Evolutionary conservation across 1,140 invertebrate species (phyloP), one percentile per base, ranked within the genome.

Genomic region (Papilio xuthus): DNA sequence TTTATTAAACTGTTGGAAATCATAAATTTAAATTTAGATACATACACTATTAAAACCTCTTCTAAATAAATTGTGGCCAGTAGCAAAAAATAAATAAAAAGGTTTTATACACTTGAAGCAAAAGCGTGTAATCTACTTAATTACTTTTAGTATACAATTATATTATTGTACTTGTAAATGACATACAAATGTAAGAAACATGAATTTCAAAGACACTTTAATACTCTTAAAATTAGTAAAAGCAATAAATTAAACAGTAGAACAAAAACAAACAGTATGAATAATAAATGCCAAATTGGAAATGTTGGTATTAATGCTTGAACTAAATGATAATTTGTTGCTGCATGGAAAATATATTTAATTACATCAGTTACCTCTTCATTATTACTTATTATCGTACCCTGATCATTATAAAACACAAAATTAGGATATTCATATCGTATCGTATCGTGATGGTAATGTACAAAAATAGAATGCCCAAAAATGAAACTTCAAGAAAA

Each of bases 381-480:
- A 83, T 86, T 84, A 88, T 85, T 83, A 88, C 84, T 85, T 85
- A 84, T 82, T 76, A 86, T 82, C 84, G 82, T 84, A 85, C 83
- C 88, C 80, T 85, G 85, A 77, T 86, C 87, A 88, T 91, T 87
- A 85, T 83, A 88, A 87, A 89, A 89, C 82, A 92, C 88, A 90
- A 92, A 89, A 88, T 92, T 92, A 88, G 89, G 88, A 92, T 93
- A 90, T 89, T 90, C 89, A 86, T 87, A 92, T 88, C 88, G 83
- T 88, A 91, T 89, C 85, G 86, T 92, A 91, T 89, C 85, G 85
- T 92, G 90, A 92, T 92, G 92, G 92, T 93, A 94, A 94, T 92
- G 91, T 89, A 92, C 92, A 82, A 92, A 94, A 94, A 94, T 94
- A 94, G 92, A 91, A 92, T 94, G 92, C 87, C 92, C 92, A 94